These are phyloP conservation scores for Caiman crocodilus DNA, from an alignment of 2,797 vertebrate species.

Conservation along the genomic window DNA sequence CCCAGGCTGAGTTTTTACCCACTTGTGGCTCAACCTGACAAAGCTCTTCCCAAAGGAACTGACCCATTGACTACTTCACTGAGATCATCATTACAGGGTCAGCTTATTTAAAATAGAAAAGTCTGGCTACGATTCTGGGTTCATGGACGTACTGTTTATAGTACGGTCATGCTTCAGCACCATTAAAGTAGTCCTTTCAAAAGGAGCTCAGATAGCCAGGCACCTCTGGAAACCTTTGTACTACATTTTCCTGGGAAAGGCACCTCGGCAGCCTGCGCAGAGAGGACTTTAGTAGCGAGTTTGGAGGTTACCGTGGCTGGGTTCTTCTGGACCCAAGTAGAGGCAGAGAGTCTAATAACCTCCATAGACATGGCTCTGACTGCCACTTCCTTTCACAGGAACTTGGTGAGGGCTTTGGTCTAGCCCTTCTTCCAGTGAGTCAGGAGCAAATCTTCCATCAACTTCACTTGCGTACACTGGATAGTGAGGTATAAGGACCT, in stretches of 20 bases:
- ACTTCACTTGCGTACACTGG: background rate
- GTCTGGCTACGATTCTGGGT: background rate
- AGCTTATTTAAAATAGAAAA: background rate
- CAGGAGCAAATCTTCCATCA: background rate
- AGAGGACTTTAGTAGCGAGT: too few relatives aligned
- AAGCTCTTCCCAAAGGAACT: background rate
- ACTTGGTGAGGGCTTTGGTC: background rate
- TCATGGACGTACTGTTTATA: background rate
- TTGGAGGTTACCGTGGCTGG: too few relatives aligned
- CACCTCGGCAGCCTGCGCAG: too few relatives aligned
- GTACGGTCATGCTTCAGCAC: background rate
- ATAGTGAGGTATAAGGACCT: background rate
- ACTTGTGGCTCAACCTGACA: background rate
- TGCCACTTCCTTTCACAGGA: background rate
- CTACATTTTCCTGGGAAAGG: too few relatives aligned
- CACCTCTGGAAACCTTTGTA: too few relatives aligned
- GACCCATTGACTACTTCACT: too few relatives aligned
- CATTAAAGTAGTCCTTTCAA: background rate
- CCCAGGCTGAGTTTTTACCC: background rate
- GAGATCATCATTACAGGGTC: too few relatives aligned
- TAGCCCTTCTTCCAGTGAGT: background rate
- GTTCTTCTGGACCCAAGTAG: too few relatives aligned
- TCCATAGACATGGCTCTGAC: too few relatives aligned
- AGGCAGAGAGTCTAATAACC: too few relatives aligned
- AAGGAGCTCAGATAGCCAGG: background rate